Evolutionary conservation across 1,140 invertebrate species (phyloP).

Genomic region (Drosophila nasuta): DNA sequence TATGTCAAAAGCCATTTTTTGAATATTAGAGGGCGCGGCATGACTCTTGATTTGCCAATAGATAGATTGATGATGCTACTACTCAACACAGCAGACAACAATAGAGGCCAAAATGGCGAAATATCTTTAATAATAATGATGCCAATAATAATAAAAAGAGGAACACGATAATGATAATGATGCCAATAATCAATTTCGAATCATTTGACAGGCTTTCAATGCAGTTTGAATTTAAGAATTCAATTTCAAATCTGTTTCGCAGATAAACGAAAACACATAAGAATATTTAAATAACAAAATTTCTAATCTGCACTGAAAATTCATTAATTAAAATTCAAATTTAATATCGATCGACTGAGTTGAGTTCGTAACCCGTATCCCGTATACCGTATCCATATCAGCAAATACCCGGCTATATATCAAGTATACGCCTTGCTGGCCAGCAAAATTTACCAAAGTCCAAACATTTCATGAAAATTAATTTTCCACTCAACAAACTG

Average conservation of each 20-base stretch:
- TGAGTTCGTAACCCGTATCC: background rate
- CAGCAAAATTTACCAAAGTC: background rate
- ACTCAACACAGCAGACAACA: background rate
- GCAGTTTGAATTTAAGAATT: background rate
- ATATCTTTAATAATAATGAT: background rate
- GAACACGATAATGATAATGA: background rate
- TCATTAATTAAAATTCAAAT: background rate
- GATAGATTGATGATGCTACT: slow-evolving; percentile 61
- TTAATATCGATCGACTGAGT: background rate
- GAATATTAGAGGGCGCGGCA: slow-evolving; percentile 43
- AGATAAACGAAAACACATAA: too few relatives aligned
- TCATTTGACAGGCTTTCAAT: background rate
- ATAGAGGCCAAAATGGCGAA: slow-evolving; percentile 9
- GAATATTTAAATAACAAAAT: too few relatives aligned
- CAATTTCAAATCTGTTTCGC: background rate
- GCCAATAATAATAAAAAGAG: background rate
- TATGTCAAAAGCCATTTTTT: slow-evolving; percentile 81
- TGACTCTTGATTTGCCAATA: slow-evolving; percentile 69
- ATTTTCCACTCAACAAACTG: slow-evolving; percentile 56
- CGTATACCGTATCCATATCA: background rate
- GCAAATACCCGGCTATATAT: background rate
- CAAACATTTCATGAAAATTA: slow-evolving; percentile 51
- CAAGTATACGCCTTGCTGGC: background rate
- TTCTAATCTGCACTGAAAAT: too few relatives aligned
- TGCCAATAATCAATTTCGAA: slow-evolving; percentile 2